phyloP scores from a whole-genome alignment of 2,113 vertebrate species.

The Mustela lutreola region DNA sequence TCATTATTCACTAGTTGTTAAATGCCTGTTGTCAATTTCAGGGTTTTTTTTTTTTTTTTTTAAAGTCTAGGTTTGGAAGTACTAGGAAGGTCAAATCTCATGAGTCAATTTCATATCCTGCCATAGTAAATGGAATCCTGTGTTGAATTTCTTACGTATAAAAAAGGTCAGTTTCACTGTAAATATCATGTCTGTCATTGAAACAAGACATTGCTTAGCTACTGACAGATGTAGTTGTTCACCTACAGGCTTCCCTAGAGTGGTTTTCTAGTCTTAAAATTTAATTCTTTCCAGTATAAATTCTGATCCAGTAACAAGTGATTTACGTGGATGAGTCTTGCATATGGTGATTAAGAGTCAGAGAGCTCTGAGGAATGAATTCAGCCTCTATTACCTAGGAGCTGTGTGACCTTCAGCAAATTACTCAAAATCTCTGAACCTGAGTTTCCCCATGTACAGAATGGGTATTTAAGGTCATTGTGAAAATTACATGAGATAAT shows the following conservation, averaged over 20 bases:
- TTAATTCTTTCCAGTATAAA: constrained; percentile 10
- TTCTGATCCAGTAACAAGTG: not conserved
- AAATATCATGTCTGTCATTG: constrained; percentile 80
- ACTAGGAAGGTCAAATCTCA: constrained; percentile 78
- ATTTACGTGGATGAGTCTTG: not conserved
- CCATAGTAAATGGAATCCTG: constrained; percentile 77
- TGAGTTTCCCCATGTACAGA: not conserved
- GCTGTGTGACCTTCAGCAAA: constrained; percentile 55
- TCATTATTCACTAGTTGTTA: constrained; percentile 75
- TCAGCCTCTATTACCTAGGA: not conserved
- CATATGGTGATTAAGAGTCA: not conserved
- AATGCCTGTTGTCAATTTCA: constrained; percentile 80
- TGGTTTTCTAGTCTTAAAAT: constrained; percentile 56
- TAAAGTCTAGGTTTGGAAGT: constrained; percentile 79
- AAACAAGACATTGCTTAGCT: constrained; percentile 74
- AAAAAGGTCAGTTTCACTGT: constrained; percentile 80
- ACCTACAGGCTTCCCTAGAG: constrained; percentile 35
- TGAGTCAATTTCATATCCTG: constrained; percentile 79
- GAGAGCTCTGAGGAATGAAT: not conserved
- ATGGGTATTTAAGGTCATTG: not conserved
- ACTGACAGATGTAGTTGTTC: constrained; percentile 72
- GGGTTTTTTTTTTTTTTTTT: constrained; percentile 26
- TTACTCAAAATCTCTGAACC: not conserved
- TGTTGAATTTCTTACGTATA: constrained; percentile 80
- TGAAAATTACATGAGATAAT: not conserved